A percentile compares a stretch with the other conserved stretches of the same genome.
Evolutionary conservation across 2,888 invertebrate species (phyloP).

Genomic region (Drosophila tripunctata): DNA sequence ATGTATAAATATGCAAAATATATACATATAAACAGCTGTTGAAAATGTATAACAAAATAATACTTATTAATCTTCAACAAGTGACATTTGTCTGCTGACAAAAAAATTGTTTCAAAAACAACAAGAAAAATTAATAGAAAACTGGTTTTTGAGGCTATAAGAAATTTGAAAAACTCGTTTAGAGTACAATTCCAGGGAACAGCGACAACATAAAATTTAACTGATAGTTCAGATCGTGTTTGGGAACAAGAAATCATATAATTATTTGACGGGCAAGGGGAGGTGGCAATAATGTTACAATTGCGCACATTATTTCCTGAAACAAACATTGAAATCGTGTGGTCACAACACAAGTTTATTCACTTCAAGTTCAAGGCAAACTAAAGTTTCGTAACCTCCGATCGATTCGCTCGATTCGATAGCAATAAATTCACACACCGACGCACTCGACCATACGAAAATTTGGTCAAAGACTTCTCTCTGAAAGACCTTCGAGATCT

Average conservation of each 20-base stretch:
- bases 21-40: neutral
- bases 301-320: constrained; percentile 48
- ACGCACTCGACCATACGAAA: constrained; percentile 37
- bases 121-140: constrained; percentile 26
- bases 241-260: constrained; percentile 32
- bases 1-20: constrained; percentile 6
- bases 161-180: constrained; percentile 49
- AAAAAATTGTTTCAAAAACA: constrained; percentile 29
- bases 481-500: constrained; percentile 52
- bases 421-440: constrained; percentile 40
- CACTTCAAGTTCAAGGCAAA: constrained; percentile 53
- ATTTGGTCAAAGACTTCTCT: constrained; percentile 6
- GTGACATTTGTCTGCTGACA: constrained; percentile 58
- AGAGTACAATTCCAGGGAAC: constrained; percentile 49
- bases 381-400: neutral
- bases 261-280: constrained; percentile 15
- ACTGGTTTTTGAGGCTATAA: constrained; percentile 53
- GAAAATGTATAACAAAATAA: constrained; percentile 23
- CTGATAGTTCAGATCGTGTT: constrained; percentile 17
- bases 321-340: constrained; percentile 19
- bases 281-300: constrained; percentile 29
- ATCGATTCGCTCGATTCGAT: neutral
- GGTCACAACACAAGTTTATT: constrained; percentile 24
- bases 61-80: constrained; percentile 55
- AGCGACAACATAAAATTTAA: constrained; percentile 28